Conservation (phyloP, 2,113 vertebrate genomes). For the Todiramphus chloris region DNA sequence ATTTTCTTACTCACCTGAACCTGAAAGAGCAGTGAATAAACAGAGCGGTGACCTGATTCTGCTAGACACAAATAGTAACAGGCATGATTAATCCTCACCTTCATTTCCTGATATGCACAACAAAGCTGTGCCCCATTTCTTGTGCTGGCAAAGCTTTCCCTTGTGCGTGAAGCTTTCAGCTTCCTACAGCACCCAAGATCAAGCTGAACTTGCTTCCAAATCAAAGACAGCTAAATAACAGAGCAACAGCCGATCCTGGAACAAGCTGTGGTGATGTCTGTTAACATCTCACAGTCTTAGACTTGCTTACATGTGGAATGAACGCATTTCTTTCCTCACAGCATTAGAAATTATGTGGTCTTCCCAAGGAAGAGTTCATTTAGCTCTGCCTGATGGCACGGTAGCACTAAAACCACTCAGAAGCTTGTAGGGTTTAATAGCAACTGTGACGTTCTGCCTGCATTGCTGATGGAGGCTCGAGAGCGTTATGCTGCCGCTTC, state of each 20-base stretch:
- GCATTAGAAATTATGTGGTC: neutral
- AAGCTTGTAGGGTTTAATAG: neutral
- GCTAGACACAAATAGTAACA: neutral
- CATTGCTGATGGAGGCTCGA: neutral
- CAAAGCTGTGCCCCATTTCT: neutral
- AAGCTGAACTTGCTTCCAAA: neutral
- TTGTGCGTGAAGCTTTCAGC: neutral
- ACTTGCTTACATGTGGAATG: neutral
- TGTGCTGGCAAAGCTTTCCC: neutral
- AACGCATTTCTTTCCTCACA: neutral
- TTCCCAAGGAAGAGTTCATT: neutral
- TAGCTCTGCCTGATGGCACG: neutral
- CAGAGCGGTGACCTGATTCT: conserved; percentile 1
- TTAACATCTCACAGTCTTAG: neutral
- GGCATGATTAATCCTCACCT: neutral
- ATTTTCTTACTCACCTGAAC: neutral
- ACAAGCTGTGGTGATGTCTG: neutral
- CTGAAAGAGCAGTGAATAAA: neutral
- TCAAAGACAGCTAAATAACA: neutral
- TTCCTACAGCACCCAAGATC: neutral
- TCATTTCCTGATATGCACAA: neutral
- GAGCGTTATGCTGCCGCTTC: neutral
- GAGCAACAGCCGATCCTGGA: neutral
- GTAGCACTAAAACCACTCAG: neutral
- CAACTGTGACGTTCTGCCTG: neutral